Percentiles rank a stretch among this genome's conserved stretches.
Evolutionary conservation across 2,888 invertebrate species (phyloP).

Genomic region (Aricia artaxerxes): DNA sequence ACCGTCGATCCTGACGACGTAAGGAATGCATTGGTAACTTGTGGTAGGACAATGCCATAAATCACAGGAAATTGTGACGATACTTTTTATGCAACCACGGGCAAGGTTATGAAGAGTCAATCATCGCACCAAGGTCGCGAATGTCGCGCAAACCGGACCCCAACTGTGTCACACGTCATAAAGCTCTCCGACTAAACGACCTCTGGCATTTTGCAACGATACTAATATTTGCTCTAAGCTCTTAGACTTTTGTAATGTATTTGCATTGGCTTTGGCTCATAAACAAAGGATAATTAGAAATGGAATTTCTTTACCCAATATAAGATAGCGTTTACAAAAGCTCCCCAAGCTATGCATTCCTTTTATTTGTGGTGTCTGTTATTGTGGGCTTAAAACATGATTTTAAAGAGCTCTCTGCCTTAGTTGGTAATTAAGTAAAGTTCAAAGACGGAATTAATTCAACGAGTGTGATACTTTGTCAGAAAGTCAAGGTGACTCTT

Average conservation of each 20-base stretch:
- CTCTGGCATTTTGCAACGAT: constrained; percentile 8
- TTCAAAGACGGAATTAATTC: neutral
- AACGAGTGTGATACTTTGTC: neutral
- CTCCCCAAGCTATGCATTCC: too few species aligned
- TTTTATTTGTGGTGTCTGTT: too few species aligned
- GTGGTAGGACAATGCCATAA: neutral
- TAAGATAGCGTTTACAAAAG: too few species aligned
- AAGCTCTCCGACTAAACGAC: neutral
- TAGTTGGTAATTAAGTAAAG: neutral
- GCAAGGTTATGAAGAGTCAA: constrained; percentile 9
- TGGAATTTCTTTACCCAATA: too few species aligned
- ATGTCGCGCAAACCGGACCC: constrained; percentile 13
- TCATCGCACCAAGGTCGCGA: constrained; percentile 16
- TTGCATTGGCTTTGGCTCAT: neutral
- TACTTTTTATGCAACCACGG: constrained; percentile 8
- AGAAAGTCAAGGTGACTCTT: neutral
- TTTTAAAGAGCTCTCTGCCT: too few species aligned
- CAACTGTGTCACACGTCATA: constrained; percentile 23
- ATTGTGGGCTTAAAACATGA: too few species aligned
- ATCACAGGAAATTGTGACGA: neutral
- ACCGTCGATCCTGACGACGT: neutral
- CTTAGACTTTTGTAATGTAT: neutral
- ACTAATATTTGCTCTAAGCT: neutral
- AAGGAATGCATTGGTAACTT: neutral
- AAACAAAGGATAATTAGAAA: neutral